Evolutionary conservation across 2,888 invertebrate species (phyloP), one percentile per base, ranked within the genome.

Genomic region (Perithous albicinctus): DNA sequence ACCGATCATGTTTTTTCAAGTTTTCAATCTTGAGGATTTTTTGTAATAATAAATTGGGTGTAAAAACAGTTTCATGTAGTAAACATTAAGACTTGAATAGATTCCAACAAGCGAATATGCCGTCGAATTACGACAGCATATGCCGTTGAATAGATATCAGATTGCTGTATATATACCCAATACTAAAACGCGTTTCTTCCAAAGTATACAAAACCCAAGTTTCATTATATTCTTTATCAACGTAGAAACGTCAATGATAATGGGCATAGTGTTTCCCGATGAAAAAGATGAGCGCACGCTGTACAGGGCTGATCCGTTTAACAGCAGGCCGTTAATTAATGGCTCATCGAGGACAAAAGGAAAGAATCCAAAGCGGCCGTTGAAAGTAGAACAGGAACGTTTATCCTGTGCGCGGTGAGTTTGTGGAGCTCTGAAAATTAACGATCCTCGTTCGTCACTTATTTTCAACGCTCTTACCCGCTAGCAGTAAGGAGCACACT

Each of bases 371-470:
- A 67, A 73, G 61, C 8, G 12, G 56, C 5, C 41, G 51, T n/a
- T 56, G 18, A 46, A 56, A 32, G 51, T 64, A 38, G 63, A 73
- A 73, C 32, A 26, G n/a, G 23, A 43, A 63, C 56, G 77, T 54
- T 66, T 61, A 59, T 32, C 41, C 54, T 12, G 32, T 56, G 12
- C 26, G 26, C 12, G 46, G 63, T 38, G 43, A 54, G 61, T 29
- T 59, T 67, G 43, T 43, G 29, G 32, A 70, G 70, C 70, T 75
- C 38, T 66, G 70, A 67, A 80, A 80, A 77, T 77, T 72, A 77
- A 77, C 67, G 80, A 70, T 48, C 67, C 66, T 76, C 80, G 67
- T 80, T 80, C 32, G 61, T 72, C 72, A 80, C 76, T 80, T 76
- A 77, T 77, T 76, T 80, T 72, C 67, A 76, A 72, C 61, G 67